Evolutionary conservation across 2,113 vertebrate genomes (phyloP), one percentile per base, ranked within the genome.

Genomic region (Trogon melanurus): DNA sequence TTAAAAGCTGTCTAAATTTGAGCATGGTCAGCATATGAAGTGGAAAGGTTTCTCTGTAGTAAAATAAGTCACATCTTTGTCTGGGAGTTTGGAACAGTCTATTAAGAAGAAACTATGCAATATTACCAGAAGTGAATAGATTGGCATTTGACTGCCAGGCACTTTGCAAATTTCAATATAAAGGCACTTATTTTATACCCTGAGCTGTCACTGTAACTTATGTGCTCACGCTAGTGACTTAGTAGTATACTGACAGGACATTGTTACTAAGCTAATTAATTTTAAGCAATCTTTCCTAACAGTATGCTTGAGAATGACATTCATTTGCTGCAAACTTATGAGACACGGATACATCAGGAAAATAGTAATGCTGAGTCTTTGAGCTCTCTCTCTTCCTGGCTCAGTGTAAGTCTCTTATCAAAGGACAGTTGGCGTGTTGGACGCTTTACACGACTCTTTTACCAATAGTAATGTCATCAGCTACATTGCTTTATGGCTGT

Each of bases 251-350:
- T 93, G 92, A 97, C 96, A 97, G 93, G 82, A 88, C 93, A 74
- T 96, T 96, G 95, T 97, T 95, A 91, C 92, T 89, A 82, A 94
- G 91, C 91, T 97, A 96, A 96, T 97, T 97, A 97, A 96, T 96
- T 96, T 95, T 86, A 93, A 95, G 85, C 76, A 95, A 75, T 92
- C 88, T 94, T 92, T 95, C 66, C 92, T 93, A 93, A 94, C 92
- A 95, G 45, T 93, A 29, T 94, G 58, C 88, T 94, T n/a, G 54
- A 73, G 62, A 88, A 54, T 95, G 91, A 86, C 86, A 94, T 76
- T 95, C 30, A 56, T 70, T 91, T 89, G 66, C 91, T 87, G 83
- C 58, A 60, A 81, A 92, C 45, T 78, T 80, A 12, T 3, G 61
- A 95, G 91, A 90, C 29, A 1, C 27, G 47, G 82, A 86, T 81